These are phyloP conservation scores for Pachyramphus minor DNA, from an alignment of 2,113 vertebrate species.

Conservation along the genomic window DNA sequence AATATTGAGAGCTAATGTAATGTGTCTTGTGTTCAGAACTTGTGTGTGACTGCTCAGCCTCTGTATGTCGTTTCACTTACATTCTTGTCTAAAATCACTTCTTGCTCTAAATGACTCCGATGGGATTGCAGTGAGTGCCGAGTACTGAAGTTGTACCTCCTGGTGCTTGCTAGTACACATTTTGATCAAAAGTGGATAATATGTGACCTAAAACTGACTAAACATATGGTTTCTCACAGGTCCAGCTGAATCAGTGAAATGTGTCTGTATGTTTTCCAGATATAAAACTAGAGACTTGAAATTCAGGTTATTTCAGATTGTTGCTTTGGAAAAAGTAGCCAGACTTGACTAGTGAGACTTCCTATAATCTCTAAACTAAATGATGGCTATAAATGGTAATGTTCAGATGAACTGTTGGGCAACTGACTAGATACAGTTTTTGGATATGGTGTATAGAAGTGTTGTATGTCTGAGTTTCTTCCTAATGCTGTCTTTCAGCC, in stretches of 20 bases:
- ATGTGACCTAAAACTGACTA: background rate
- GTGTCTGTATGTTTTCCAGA: background rate
- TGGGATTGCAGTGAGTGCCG: background rate
- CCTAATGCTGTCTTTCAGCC: background rate
- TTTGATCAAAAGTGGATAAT: conserved; percentile 21
- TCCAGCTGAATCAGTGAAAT: background rate
- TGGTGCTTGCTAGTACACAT: background rate
- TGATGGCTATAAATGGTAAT: conserved; percentile 4
- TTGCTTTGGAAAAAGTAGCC: background rate
- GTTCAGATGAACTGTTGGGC: background rate
- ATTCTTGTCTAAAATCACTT: background rate
- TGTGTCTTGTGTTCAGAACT: background rate
- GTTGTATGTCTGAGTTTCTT: background rate
- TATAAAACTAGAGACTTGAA: background rate
- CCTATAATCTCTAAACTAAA: conserved; percentile 18
- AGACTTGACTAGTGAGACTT: conserved; percentile 35
- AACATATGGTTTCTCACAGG: background rate
- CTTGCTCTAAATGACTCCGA: background rate
- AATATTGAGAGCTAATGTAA: background rate
- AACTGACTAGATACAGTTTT: background rate
- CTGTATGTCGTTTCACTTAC: background rate
- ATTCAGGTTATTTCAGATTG: conserved; percentile 18
- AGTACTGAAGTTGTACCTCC: background rate
- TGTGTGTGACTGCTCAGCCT: background rate
- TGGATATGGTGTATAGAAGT: background rate